Conservation (phyloP, 2,888 invertebrate genomes). For the Eristalinus aeneus region DNA sequence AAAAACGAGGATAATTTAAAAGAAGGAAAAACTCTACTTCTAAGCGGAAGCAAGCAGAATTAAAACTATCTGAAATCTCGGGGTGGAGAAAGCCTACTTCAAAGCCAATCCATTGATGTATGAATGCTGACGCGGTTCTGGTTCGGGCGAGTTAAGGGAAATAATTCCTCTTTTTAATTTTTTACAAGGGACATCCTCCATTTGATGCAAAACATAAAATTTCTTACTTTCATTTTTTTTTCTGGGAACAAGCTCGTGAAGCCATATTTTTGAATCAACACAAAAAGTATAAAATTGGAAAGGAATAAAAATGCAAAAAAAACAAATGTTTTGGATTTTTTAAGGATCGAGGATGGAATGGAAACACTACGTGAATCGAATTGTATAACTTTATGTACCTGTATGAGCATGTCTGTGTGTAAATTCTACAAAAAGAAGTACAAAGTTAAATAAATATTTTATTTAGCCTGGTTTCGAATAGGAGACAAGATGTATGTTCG, state of each 20-base stretch:
- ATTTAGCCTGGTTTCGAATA: constrained; percentile 47
- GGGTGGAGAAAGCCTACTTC: constrained; percentile 22
- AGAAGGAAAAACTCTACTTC: neutral
- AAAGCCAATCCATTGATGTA: constrained; percentile 57
- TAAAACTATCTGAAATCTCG: constrained; percentile 34
- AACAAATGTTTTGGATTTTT: neutral
- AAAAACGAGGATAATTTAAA: neutral
- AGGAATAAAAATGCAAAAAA: neutral
- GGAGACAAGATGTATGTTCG: neutral
- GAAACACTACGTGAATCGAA: constrained; percentile 61
- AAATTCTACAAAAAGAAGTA: constrained; percentile 79
- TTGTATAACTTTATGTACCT: constrained; percentile 75
- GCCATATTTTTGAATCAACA: neutral
- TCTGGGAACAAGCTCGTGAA: constrained; percentile 40
- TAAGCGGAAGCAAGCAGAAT: constrained; percentile 69
- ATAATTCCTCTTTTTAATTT: constrained; percentile 7
- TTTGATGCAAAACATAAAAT: constrained; percentile 51
- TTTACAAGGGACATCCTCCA: constrained; percentile 56
- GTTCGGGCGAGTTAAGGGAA: constrained; percentile 42
- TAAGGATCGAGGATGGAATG: constrained; percentile 32
- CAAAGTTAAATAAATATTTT: constrained; percentile 56
- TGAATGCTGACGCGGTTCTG: constrained; percentile 16
- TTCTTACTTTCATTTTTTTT: constrained; percentile 19
- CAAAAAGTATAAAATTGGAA: neutral
- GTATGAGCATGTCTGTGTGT: constrained; percentile 80